Conservation (phyloP, 2,113 vertebrate species). For the Percina caprodes region DNA sequence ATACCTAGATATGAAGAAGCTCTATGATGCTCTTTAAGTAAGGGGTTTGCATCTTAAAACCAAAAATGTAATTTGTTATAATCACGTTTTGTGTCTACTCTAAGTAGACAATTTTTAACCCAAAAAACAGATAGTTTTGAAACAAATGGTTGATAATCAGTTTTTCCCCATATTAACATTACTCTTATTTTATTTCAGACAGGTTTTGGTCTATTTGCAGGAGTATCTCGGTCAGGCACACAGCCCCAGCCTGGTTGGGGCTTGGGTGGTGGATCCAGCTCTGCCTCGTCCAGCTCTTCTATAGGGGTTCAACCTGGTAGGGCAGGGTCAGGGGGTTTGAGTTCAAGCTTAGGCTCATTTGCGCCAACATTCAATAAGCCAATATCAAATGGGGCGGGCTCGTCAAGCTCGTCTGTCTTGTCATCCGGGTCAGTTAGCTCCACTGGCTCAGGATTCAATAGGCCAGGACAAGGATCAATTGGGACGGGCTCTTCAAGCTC, state of each 20-base stretch:
- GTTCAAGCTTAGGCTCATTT: background rate
- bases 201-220: background rate
- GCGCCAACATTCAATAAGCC: background rate
- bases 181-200: constrained; percentile 37
- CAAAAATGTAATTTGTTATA: background rate
- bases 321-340: background rate
- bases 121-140: background rate
- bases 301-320: background rate
- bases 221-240: background rate
- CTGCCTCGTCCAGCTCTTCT: constrained; percentile 11
- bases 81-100: background rate
- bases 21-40: background rate
- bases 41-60: constrained; percentile 2
- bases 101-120: background rate
- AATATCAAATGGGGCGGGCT: background rate
- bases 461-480: constrained; percentile 9
- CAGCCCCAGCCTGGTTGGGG: background rate
- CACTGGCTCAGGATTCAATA: background rate
- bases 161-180: constrained; percentile 11
- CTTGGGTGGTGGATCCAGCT: background rate
- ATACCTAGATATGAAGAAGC: constrained; percentile 1
- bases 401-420: too few species aligned
- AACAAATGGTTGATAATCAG: background rate
- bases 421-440: background rate
- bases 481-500: constrained; percentile 14